A percentile compares a stretch with the other conserved stretches of the same genome.
These are phyloP conservation scores for Astreopora myriophthalma DNA, from an alignment of 64 coral and sea anemone species.

Conservation along the genomic window DNA sequence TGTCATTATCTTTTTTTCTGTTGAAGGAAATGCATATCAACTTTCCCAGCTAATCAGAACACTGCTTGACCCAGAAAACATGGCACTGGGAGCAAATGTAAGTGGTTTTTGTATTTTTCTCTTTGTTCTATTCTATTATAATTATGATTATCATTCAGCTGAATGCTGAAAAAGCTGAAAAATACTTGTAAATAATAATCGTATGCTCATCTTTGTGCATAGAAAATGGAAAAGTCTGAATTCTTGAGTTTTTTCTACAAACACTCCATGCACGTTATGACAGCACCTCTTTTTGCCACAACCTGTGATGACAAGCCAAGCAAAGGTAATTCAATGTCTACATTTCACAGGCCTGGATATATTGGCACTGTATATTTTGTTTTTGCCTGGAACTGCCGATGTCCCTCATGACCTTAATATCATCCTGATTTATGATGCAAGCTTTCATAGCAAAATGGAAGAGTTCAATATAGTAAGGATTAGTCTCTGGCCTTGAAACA, in stretches of 20 bases:
- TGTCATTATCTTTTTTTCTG: neutral
- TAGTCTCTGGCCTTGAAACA: too few species aligned
- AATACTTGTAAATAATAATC: neutral
- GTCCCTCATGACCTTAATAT: neutral
- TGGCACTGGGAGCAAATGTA: conserved; percentile 98
- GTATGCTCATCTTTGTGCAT: neutral
- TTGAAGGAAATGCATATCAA: conserved; percentile 90
- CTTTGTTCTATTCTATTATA: neutral
- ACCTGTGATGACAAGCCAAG: conserved; percentile 82
- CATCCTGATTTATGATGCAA: neutral
- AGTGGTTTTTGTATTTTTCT: neutral
- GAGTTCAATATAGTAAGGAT: too few species aligned
- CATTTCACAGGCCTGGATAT: neutral
- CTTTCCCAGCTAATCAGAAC: conserved; percentile 90
- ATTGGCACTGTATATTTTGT: neutral
- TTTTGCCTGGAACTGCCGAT: neutral
- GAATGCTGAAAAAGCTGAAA: too few species aligned
- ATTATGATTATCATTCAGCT: too few species aligned
- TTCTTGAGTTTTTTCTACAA: conserved; percentile 99
- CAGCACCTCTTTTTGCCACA: conserved; percentile 91
- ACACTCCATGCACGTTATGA: conserved; percentile 98
- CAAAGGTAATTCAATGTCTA: conserved; percentile 60
- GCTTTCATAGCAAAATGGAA: too few species aligned
- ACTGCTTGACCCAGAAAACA: conserved; percentile 97
- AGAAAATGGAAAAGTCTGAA: conserved; percentile 99